Conservation (phyloP, 2,797 vertebrate species). For the Discoglossus pictus region DNA sequence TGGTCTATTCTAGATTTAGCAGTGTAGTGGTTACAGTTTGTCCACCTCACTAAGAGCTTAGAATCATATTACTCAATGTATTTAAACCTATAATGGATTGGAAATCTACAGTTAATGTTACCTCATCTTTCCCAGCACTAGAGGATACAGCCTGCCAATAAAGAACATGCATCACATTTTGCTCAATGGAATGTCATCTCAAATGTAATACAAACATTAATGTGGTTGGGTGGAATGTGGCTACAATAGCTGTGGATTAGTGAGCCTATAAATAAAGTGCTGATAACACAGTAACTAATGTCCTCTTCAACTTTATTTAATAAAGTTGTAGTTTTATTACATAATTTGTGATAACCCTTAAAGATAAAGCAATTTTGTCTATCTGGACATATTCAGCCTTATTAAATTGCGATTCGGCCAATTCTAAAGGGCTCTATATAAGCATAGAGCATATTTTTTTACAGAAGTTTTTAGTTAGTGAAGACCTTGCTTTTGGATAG, state of each 20-base stretch:
- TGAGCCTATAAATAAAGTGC: constrained; percentile 8
- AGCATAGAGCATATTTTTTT: too few species aligned
- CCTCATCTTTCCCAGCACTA: constrained; percentile 33
- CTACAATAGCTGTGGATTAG: constrained; percentile 34
- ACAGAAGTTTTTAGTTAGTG: too few species aligned
- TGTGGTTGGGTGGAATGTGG: constrained; percentile 41
- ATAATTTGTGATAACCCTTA: too few species aligned
- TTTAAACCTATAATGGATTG: not conserved
- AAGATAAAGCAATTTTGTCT: too few species aligned
- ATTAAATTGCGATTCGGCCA: too few species aligned
- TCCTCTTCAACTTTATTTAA: too few species aligned
- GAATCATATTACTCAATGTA: not conserved
- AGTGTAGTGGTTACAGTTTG: constrained; percentile 6
- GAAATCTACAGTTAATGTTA: not conserved
- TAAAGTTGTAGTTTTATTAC: too few species aligned
- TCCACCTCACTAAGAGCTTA: not conserved
- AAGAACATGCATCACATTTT: constrained; percentile 2
- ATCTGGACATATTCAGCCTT: too few species aligned
- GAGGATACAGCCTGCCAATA: constrained; percentile 21
- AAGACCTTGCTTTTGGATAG: too few species aligned
- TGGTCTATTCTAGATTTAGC: too few species aligned
- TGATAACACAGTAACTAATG: constrained; percentile 25
- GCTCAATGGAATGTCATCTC: constrained; percentile 37
- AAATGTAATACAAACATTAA: constrained; percentile 34
- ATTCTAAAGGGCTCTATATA: too few species aligned